Evolutionary conservation across 2,113 vertebrate genomes (phyloP), one percentile per base, ranked within the genome.

Genomic region (Plotosus lineatus): DNA sequence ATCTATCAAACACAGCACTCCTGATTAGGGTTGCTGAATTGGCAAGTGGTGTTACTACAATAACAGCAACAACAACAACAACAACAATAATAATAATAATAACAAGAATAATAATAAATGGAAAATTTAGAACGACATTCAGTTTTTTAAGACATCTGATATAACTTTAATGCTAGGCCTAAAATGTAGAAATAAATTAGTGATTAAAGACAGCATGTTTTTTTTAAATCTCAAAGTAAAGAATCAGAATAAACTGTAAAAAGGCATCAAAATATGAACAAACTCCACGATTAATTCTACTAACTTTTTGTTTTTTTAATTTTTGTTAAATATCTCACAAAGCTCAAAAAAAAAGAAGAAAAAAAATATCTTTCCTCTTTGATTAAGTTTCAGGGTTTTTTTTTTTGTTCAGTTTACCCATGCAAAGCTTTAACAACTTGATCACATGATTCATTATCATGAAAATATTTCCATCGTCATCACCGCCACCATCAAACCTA

Each of bases 51-150:
- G 9, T 0, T 55, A n/a, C n/a, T n/a, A n/a, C n/a, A 55, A 55
- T 55, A 55, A 58, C 28, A 58, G 28, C 31, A 60, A 31, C 15
- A 60, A 60, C 31, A 31, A 31, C 14, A 58, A 58, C 31, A 58
- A 58, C 31, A 58, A 58, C 31, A 58, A 58, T 58, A 58, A 58
- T 60, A 60, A 60, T 60, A 60, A 58, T 58, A 58, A 58, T 58
- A 58, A 58, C 28, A 58, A 28, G 26, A 12, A 28, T 51, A 4
- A 58, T 58, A n/a, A 58, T 56, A 6, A 46, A 11, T 50, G 50
- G 50, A 53, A 53, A 0, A 2, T 53, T 53, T 23, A 53, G 51
- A 23, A 7, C 21, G 7, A 53, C 2, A 7, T 21, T 23, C 21
- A 23, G 23, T 26, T 53, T n/a, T 53, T 7, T n/a, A 23, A 2